phyloP scores from a whole-genome alignment of 2,888 invertebrate genomes.

The Caenorhabditis panamensis region DNA sequence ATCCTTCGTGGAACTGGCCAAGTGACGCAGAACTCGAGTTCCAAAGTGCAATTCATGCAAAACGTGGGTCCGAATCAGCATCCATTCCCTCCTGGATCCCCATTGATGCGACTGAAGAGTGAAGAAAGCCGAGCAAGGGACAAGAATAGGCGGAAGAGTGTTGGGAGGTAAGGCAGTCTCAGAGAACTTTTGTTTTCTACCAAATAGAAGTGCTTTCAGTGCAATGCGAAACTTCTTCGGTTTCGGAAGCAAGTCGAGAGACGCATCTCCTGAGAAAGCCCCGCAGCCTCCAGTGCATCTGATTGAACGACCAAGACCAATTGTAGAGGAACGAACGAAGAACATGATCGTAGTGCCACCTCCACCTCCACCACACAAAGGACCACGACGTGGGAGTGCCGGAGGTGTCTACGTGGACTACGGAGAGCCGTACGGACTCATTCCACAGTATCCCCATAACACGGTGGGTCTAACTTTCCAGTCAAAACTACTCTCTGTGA shows the following conservation, averaged over 20 bases:
- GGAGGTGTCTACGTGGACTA: conserved; percentile 53
- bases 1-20: conserved; percentile 46
- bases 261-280: conserved; percentile 68
- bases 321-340: conserved; percentile 13
- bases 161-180: conserved; percentile 61
- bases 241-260: conserved; percentile 69
- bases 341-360: conserved; percentile 3
- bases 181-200: not conserved
- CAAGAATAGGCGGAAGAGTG: conserved; percentile 65
- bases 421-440: conserved; percentile 51
- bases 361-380: conserved; percentile 28
- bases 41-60: conserved; percentile 36
- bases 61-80: conserved; percentile 27
- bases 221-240: conserved; percentile 70
- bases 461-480: conserved; percentile 14
- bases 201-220: conserved; percentile 54
- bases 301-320: conserved; percentile 36
- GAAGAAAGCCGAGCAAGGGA: conserved; percentile 57
- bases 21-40: not conserved
- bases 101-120: conserved; percentile 43
- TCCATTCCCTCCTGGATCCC: conserved; percentile 67
- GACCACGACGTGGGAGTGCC: conserved; percentile 31
- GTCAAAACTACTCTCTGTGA: not conserved
- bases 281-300: conserved; percentile 22
- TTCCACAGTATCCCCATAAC: conserved; percentile 54